Percentiles rank a stretch among this genome's conserved stretches.
Conservation (phyloP, 1,140 invertebrate species). For the Sitodiplosis mosellana region DNA sequence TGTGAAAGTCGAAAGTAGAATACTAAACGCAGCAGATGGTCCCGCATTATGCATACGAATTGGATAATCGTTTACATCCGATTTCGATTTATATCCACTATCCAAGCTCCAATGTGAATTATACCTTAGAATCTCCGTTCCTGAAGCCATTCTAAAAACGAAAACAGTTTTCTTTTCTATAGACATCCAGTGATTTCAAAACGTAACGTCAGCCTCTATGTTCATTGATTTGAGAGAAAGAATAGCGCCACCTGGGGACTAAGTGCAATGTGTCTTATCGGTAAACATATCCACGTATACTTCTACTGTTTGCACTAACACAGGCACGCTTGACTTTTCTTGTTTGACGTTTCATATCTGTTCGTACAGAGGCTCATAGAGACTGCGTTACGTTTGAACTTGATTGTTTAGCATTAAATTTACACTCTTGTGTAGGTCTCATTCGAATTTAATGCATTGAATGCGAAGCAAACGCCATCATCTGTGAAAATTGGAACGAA, state of each 20-base stretch:
- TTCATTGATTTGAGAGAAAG: too few relatives aligned
- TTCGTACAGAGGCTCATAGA: too few relatives aligned
- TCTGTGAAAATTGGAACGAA: constrained; percentile 28
- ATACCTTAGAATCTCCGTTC: not conserved
- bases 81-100: constrained; percentile 21
- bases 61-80: constrained; percentile 26
- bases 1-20: constrained; percentile 21
- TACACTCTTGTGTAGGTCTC: constrained; percentile 27
- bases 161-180: not conserved
- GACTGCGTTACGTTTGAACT: too few relatives aligned
- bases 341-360: too few relatives aligned
- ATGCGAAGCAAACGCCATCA: constrained; percentile 49
- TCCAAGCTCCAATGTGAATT: constrained; percentile 27
- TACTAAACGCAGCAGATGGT: constrained; percentile 23
- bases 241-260: too few relatives aligned
- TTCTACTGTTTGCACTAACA: too few relatives aligned
- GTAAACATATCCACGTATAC: too few relatives aligned
- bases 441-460: constrained; percentile 38
- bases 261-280: too few relatives aligned
- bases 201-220: too few relatives aligned
- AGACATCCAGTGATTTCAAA: too few relatives aligned
- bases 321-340: too few relatives aligned
- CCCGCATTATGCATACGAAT: constrained; percentile 26
- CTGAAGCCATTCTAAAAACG: not conserved
- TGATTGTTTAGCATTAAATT: too few relatives aligned